These are phyloP conservation scores for Mesoclemmys tuberculata DNA, from an alignment of 2,113 vertebrate species.

Conservation along the genomic window DNA sequence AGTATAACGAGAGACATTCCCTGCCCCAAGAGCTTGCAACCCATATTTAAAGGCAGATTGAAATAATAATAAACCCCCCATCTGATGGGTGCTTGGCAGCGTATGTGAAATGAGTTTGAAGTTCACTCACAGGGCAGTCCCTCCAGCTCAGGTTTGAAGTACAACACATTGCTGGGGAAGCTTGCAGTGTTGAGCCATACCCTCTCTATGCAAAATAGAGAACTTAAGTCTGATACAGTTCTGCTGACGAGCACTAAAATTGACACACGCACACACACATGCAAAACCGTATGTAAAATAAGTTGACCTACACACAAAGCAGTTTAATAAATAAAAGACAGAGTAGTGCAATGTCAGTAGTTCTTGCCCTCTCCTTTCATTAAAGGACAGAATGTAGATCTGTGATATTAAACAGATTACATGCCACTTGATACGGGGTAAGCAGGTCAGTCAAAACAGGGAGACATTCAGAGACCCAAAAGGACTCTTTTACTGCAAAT, in stretches of 20 bases:
- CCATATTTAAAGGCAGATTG: neutral
- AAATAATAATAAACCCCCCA: neutral
- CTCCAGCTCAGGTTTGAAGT: neutral
- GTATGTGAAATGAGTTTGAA: neutral
- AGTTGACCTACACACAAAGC: neutral
- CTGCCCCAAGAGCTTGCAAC: neutral
- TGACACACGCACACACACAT: neutral
- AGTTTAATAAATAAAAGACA: neutral
- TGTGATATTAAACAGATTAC: neutral
- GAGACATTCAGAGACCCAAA: neutral
- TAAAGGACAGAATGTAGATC: neutral
- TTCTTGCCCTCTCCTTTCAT: neutral
- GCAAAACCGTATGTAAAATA: neutral
- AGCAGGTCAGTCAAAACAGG: neutral
- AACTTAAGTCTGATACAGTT: neutral
- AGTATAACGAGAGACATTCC: neutral
- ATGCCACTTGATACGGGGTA: neutral
- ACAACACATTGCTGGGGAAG: neutral
- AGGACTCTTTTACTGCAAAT: neutral
- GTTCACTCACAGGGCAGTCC: neutral
- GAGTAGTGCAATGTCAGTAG: neutral
- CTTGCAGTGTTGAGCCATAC: neutral
- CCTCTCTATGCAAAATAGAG: neutral
- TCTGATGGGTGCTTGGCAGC: neutral
- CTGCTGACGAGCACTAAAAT: neutral